Percentiles rank a stretch among this genome's conserved stretches.
Evolutionary conservation across 2,113 vertebrate species (phyloP).

Genomic region (Emydocephalus ijimae): DNA sequence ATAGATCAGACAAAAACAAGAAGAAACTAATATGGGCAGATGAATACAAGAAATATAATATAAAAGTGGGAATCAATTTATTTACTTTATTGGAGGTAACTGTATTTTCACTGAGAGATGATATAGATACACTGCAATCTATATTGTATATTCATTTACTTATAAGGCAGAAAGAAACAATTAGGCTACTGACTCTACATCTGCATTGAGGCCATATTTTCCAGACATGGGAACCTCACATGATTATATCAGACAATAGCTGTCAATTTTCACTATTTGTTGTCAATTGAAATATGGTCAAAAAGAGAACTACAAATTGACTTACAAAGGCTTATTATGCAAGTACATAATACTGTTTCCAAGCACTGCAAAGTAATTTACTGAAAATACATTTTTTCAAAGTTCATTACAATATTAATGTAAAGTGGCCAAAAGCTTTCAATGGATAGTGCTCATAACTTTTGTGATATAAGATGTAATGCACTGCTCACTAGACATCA

Average conservation of each 20-base stretch:
- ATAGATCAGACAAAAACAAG: neutral
- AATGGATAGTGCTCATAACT: neutral
- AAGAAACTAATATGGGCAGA: neutral
- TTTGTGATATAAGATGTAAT: neutral
- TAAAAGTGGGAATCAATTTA: neutral
- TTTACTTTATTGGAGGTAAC: neutral
- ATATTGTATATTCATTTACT: neutral
- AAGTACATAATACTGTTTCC: neutral
- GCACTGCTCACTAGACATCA: neutral
- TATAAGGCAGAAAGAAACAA: neutral
- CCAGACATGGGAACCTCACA: neutral
- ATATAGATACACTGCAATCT: neutral
- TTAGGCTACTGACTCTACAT: neutral
- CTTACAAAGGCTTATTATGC: neutral
- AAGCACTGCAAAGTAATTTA: neutral
- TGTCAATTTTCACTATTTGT: neutral
- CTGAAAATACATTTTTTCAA: neutral
- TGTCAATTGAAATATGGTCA: neutral
- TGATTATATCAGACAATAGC: neutral
- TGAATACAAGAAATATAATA: neutral
- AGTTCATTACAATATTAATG: neutral
- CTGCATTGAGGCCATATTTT: neutral
- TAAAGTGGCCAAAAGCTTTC: neutral
- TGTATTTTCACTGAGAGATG: neutral
- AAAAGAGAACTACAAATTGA: neutral